A percentile compares a stretch with the other conserved stretches of the same genome.
Conservation (phyloP, 2,113 vertebrate genomes). For the Takifugu bimaculatus region DNA sequence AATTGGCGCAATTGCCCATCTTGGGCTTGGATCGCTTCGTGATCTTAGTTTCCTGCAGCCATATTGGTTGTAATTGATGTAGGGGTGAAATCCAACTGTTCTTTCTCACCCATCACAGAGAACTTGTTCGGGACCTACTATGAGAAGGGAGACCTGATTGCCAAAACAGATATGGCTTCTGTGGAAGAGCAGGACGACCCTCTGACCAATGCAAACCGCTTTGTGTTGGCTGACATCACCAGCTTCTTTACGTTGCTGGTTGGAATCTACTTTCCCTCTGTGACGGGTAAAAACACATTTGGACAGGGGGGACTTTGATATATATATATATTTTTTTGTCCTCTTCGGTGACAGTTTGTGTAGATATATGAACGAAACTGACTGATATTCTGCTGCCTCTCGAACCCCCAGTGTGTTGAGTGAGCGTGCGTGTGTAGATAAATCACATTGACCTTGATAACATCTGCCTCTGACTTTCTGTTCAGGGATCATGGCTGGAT, state of each 20-base stretch:
- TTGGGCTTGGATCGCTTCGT: no score
- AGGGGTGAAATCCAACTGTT: not conserved
- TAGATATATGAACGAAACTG: not conserved
- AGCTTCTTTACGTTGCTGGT: constrained; percentile 95
- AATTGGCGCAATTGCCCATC: no score
- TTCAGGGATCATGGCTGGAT: constrained; percentile 97
- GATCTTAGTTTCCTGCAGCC: no score
- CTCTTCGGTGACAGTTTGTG: not conserved
- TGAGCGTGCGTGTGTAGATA: not conserved
- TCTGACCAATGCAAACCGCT: constrained; percentile 83
- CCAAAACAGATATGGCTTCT: constrained; percentile 71
- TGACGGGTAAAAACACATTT: constrained; percentile 82
- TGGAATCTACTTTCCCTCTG: constrained; percentile 98
- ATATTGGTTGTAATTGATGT: no score
- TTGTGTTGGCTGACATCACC: constrained; percentile 93
- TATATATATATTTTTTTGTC: not conserved
- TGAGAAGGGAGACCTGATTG: constrained; percentile 85
- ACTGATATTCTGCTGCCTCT: not conserved
- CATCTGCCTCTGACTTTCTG: constrained; percentile 7
- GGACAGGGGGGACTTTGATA: not conserved
- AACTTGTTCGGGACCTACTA: constrained; percentile 91
- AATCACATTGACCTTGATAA: constrained; percentile 6
- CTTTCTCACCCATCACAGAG: constrained; percentile 60
- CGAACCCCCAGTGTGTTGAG: not conserved
- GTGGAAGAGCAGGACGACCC: constrained; percentile 61